Evolutionary conservation across 1,140 invertebrate genomes (phyloP), one percentile per base, ranked within the genome.

Genomic region (Wasmannia auropunctata): DNA sequence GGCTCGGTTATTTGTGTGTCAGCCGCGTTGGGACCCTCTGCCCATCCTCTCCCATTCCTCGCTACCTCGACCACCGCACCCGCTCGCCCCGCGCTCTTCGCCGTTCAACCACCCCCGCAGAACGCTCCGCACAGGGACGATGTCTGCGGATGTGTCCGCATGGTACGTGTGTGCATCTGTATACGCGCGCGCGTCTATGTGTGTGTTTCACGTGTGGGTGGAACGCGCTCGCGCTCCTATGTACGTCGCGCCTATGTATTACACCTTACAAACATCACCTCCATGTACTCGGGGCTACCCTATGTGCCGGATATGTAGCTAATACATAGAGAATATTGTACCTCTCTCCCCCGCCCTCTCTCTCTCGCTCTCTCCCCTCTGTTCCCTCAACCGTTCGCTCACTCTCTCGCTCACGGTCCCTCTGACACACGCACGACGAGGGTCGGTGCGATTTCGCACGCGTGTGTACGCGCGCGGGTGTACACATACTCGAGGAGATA

Each of bases 1-100:
- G 92, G 90, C 91, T 91, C 88, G 89, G 93, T 93, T 93, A 93
- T 93, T 93, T 94, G 93, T 93, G 93, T 93, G 93, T 94, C 92
- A 93, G 93, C 91, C 93, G 92, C 92, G 88, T 93, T 92, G 92
- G 92, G 91, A 92, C 93, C 88, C 91, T 92, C 91, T 90, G 81
- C 88, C 85, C 90, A 76, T 87, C 62, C 88, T 84, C 85, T 56
- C 86, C 74, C 88, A 74, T 83, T 83, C 60, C 87, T 62, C 75
- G 25, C 83, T 77, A 83, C 81, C 76, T 60, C 81, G 67, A 60
- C 87, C 84, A 77, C 84, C 84, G 80, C 85, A 85, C 81, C 76
- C 87, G 80, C 81, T 25, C 85, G 85, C 63, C 76, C 83, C 85
- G 69, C 86, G 65, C 85, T 49, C 60, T 85, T 87, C 90, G n/a